phyloP scores from a whole-genome alignment of 2,888 invertebrate species.

The Omphaloscelis lunosa region DNA sequence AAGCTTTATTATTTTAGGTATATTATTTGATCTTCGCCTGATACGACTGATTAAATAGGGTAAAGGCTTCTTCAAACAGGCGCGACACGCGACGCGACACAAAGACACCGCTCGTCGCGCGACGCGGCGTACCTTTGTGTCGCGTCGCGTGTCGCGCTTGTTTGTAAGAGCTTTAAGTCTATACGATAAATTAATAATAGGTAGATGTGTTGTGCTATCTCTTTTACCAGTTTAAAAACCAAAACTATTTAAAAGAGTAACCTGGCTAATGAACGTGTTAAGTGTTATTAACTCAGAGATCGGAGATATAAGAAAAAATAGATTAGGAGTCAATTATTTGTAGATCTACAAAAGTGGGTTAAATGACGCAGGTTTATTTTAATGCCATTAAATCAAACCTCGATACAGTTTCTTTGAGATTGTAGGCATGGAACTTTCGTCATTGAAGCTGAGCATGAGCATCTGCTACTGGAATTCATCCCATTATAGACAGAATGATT shows the following conservation, averaged over 20 bases:
- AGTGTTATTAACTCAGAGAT: constrained; percentile 1
- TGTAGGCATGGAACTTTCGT: constrained; percentile 20
- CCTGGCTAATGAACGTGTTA: constrained; percentile 4
- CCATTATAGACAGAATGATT: constrained; percentile 74
- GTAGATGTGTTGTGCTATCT: no score
- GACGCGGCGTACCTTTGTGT: no score
- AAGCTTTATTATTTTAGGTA: not conserved
- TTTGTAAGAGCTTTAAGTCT: no score
- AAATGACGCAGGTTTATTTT: constrained; percentile 5
- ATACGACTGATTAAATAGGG: not conserved
- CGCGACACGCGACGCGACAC: no score
- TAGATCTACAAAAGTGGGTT: constrained; percentile 15
- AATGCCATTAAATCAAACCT: constrained; percentile 10
- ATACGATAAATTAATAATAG: no score
- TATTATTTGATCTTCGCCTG: not conserved
- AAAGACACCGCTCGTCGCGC: no score
- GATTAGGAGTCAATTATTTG: constrained; percentile 18
- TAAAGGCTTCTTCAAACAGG: no score
- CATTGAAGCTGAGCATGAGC: constrained; percentile 21
- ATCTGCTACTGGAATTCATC: constrained; percentile 57
- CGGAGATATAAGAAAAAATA: constrained; percentile 5
- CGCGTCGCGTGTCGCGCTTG: no score
- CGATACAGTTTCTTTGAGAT: not conserved
- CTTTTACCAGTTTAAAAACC: not conserved
- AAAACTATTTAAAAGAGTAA: not conserved